These are phyloP conservation scores for Anser cygnoides DNA, from an alignment of 2,113 vertebrate genomes.

Conservation along the genomic window DNA sequence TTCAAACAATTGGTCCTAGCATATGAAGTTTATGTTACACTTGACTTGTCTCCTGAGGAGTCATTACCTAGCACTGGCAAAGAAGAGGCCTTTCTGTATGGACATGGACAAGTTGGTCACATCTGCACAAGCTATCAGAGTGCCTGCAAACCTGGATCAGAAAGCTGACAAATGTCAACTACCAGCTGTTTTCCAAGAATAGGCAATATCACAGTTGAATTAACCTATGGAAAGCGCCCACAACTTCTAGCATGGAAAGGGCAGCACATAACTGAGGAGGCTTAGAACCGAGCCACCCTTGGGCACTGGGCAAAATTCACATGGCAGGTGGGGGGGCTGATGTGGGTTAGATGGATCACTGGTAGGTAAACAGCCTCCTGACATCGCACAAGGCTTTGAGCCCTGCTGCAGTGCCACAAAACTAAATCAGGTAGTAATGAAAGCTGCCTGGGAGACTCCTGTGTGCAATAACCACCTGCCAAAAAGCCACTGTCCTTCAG, in stretches of 20 bases:
- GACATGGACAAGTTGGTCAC: not conserved
- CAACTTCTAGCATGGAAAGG: not conserved
- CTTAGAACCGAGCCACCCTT: not conserved
- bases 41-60: not conserved
- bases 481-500: not conserved
- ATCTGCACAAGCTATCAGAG: not conserved
- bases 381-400: not conserved
- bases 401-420: not conserved
- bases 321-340: fast-evolving
- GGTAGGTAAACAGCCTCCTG: not conserved
- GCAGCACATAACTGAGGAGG: not conserved
- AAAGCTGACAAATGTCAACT: not conserved
- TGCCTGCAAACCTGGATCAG: not conserved
- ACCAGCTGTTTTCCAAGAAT: not conserved
- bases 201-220: not conserved
- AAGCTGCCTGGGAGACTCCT: not conserved
- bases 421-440: not conserved
- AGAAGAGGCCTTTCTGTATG: not conserved
- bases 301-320: not conserved
- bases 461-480: not conserved
- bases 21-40: not conserved
- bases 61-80: fast-evolving
- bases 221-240: not conserved
- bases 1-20: not conserved
- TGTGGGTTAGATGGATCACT: not conserved